Evolutionary conservation across 2,113 vertebrate species (phyloP).

Genomic region (Ardeotis arabs): DNA sequence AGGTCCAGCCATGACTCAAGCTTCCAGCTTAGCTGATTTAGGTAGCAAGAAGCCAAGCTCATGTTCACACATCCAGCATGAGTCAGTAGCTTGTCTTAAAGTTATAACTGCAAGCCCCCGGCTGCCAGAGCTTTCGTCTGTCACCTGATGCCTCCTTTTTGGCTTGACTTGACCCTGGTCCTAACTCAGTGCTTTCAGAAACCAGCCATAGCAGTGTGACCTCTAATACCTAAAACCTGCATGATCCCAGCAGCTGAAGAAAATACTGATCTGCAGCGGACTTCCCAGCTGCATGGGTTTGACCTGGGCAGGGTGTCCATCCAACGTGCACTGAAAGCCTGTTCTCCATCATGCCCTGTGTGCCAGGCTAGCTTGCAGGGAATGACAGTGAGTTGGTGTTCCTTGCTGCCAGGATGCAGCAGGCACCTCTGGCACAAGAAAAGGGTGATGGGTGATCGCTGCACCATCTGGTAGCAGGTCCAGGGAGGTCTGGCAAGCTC

Average conservation of each 20-base stretch:
- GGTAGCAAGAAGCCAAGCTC: slow-evolving; percentile 44
- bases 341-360: rapidly evolving
- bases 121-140: slow-evolving; percentile 4
- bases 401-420: not conserved
- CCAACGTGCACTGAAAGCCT: not conserved
- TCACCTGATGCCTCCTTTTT: not conserved
- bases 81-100: slow-evolving; percentile 55
- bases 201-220: not conserved
- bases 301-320: not conserved
- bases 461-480: rapidly evolving
- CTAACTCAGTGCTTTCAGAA: not conserved
- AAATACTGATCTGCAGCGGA: not conserved
- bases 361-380: not conserved
- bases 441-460: rapidly evolving
- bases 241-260: rapidly evolving
- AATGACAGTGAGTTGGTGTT: not conserved
- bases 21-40: slow-evolving; percentile 32
- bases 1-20: slow-evolving; percentile 43
- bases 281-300: not conserved
- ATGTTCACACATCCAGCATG: slow-evolving; percentile 42
- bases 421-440: not conserved
- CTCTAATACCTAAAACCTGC: not conserved
- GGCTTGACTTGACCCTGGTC: not conserved
- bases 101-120: not conserved
- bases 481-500: not conserved